A percentile compares a stretch with the other conserved stretches of the same genome.
Evolutionary conservation across 37 sponge, comb jelly and placozoan species (phyloP).

Genomic region (Oopsacas minuta): DNA sequence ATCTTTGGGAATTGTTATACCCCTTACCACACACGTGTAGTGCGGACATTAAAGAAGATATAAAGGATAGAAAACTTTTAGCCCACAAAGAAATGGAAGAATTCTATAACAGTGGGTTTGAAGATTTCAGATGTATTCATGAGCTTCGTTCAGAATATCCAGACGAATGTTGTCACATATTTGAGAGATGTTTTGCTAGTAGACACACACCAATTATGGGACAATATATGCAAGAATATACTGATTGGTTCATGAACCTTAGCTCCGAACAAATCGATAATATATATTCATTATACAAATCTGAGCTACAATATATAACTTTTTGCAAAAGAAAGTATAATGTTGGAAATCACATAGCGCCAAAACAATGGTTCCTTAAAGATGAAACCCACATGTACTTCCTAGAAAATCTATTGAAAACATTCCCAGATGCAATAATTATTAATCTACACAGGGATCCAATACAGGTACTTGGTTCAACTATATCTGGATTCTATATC

Average conservation of each 20-base stretch:
- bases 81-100: conserved; percentile 12
- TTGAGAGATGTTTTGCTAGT: conserved; percentile 14
- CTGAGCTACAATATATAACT: not conserved
- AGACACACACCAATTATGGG: not conserved
- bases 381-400: conserved; percentile 16
- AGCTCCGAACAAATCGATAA: not conserved
- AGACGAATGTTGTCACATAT: conserved; percentile 11
- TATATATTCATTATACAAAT: not conserved
- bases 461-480: not conserved
- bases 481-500: not conserved
- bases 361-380: not conserved
- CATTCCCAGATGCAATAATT: not conserved
- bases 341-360: not conserved
- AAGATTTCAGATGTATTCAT: conserved; percentile 5
- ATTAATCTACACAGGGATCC: conserved; percentile 7
- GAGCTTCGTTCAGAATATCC: not conserved
- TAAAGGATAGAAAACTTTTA: not conserved
- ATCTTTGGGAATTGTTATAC: conserved; percentile 4
- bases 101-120: not conserved
- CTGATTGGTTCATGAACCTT: not conserved
- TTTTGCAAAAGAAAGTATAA: not conserved
- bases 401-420: not conserved
- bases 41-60: not conserved
- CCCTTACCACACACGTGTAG: not conserved
- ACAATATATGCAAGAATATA: not conserved